Percentiles rank a stretch among this genome's conserved stretches.
These are phyloP conservation scores for Gymnogyps californianus DNA, from an alignment of 2,113 vertebrate genomes.

Conservation along the genomic window DNA sequence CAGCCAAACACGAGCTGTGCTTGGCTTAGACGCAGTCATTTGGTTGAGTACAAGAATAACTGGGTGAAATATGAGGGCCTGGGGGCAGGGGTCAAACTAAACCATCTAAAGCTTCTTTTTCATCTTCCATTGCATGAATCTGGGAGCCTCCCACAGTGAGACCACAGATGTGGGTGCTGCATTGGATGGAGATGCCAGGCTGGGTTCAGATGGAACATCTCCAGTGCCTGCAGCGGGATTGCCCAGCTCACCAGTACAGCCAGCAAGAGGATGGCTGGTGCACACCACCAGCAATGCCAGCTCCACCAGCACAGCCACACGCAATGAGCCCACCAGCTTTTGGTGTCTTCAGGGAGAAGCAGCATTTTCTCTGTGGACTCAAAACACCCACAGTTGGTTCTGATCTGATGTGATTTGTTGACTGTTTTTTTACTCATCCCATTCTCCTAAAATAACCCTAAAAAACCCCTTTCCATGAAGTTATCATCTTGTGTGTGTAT, in stretches of 20 bases:
- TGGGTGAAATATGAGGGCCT: background rate
- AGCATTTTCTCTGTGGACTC: background rate
- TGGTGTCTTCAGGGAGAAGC: background rate
- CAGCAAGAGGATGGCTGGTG: background rate
- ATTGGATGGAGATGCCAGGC: background rate
- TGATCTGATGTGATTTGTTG: background rate
- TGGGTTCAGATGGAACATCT: background rate
- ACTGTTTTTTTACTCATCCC: background rate
- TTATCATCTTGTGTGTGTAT: background rate
- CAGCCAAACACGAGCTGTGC: background rate
- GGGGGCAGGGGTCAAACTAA: background rate
- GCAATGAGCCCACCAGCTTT: background rate
- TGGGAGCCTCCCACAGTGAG: background rate
- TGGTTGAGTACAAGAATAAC: background rate
- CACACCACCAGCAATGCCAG: background rate
- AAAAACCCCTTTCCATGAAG: background rate
- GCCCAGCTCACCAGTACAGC: background rate
- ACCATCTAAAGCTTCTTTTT: background rate
- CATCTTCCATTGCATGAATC: background rate
- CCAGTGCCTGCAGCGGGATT: background rate
- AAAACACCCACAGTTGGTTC: background rate
- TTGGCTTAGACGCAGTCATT: background rate
- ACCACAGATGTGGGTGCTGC: background rate
- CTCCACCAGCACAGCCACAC: background rate
- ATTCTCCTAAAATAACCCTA: background rate